A percentile compares a stretch with the other conserved stretches of the same genome.
phyloP scores from a whole-genome alignment of 2,113 vertebrate species.

The Vanacampus margaritifer region DNA sequence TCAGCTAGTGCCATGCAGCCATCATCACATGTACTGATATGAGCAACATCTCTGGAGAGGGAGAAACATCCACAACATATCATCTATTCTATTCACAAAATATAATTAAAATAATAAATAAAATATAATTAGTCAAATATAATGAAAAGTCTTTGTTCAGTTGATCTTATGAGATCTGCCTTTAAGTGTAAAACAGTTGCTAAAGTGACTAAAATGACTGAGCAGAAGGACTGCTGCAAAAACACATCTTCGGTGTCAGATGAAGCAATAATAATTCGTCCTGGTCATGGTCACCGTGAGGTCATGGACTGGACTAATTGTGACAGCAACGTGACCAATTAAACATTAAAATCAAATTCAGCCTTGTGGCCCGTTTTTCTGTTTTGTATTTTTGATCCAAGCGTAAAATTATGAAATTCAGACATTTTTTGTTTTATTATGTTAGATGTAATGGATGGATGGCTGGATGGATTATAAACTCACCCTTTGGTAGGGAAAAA shows the following conservation, averaged over 20 bases:
- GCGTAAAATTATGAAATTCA: too few species aligned
- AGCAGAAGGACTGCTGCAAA: background rate
- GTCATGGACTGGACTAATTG: background rate
- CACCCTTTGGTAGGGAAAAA: background rate
- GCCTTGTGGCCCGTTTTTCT: too few species aligned
- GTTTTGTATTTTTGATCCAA: too few species aligned
- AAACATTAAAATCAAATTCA: background rate
- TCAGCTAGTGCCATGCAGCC: conserved; percentile 85
- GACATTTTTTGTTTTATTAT: too few species aligned
- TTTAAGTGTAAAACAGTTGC: too few species aligned
- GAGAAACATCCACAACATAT: background rate
- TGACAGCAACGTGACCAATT: too few species aligned
- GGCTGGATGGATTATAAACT: background rate
- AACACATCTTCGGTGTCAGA: background rate
- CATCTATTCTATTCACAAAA: background rate
- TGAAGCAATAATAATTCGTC: background rate
- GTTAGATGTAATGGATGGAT: too few species aligned
- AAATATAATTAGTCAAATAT: background rate
- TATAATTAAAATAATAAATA: too few species aligned
- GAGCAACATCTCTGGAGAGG: conserved; percentile 81
- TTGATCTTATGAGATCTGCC: too few species aligned
- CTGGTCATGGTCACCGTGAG: background rate
- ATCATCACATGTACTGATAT: conserved; percentile 83
- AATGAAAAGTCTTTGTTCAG: too few species aligned
- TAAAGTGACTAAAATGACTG: background rate